Evolutionary conservation across 1,140 invertebrate species (phyloP), one percentile per base, ranked within the genome.

Genomic region (Sipha flava): DNA sequence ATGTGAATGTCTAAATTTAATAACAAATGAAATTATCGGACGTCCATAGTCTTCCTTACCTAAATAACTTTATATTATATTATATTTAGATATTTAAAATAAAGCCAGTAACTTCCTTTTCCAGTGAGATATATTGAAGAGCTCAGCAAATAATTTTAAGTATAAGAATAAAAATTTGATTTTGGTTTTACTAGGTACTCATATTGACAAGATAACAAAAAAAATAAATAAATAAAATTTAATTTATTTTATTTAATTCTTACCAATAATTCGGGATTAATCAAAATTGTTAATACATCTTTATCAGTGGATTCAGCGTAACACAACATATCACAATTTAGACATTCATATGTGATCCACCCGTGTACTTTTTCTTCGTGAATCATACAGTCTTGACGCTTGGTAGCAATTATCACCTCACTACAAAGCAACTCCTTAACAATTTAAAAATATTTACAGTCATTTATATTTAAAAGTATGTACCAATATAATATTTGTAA

Each of bases 221-320:
- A 52, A 52, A 18, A 52, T 21, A 52, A 16, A 52, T 52, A 7
- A 4, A 52, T 52, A 18, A 52, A 52, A n/a, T n/a, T n/a, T 21
- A 52, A 52, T 4, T 52, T 52, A 5, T 52, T 21, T 52, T 52
- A 5, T 14, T 52, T 52, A 18, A n/a, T 10, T 72, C 72, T 37
- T 57, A 77, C 73, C 73, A 77, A 77, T 77, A 59, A 59, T 14
- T 77, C 73, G 2, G 73, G 73, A 59, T 37, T 77, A 40, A 77
- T 59, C 21, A 77, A 77, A 77, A 77, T 26, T 77, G 34, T 26
- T 16, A 0, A n/a, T 16, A 18, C 31, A 23, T 77, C 37, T 77
- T 26, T 77, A 77, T 59, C 52, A 7, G 14, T 59, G 10, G 73
- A 34, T 57, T 43, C 23, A 59, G 73, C 73, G 23, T 77, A 77